A percentile compares a stretch with the other conserved stretches of the same genome.
These are phyloP conservation scores for Meteorus colon DNA, from an alignment of 2,888 invertebrate genomes.

Conservation along the genomic window DNA sequence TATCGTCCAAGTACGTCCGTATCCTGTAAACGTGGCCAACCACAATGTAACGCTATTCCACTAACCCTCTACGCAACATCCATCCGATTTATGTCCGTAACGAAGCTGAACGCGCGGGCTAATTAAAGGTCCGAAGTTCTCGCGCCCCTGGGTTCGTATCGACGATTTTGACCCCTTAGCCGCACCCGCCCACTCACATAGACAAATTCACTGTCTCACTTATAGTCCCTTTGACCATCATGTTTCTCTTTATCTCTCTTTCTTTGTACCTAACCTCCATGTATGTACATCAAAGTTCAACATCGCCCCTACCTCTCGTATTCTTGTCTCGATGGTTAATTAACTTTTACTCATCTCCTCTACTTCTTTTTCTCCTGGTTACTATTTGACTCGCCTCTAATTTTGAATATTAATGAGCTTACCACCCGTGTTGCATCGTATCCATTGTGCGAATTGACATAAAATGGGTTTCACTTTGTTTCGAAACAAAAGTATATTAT, in stretches of 20 bases:
- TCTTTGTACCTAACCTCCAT: background rate
- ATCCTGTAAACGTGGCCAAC: conserved; percentile 29
- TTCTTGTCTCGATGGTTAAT: conserved; percentile 24
- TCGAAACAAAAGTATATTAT: no score
- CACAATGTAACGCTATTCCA: conserved; percentile 25
- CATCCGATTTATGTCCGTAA: conserved; percentile 47
- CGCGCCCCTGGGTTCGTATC: conserved; percentile 40
- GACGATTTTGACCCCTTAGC: conserved; percentile 26
- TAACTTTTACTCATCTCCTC: background rate
- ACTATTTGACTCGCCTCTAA: background rate
- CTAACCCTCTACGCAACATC: conserved; percentile 37
- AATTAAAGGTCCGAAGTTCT: conserved; percentile 51
- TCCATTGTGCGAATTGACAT: no score
- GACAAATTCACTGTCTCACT: conserved; percentile 22
- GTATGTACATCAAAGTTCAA: conserved; percentile 27
- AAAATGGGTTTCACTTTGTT: no score
- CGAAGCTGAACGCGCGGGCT: conserved; percentile 47
- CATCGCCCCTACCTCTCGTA: conserved; percentile 19
- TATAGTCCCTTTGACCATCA: conserved; percentile 23
- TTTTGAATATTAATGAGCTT: conserved; percentile 29
- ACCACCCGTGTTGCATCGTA: background rate
- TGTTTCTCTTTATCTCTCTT: conserved; percentile 13
- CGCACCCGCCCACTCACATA: background rate
- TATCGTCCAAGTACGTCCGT: conserved; percentile 13
- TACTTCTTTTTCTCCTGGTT: conserved; percentile 2